Percentiles rank a stretch among this genome's conserved stretches.
Conservation (phyloP, 2,888 invertebrate genomes). For the Dicyrtomina minuta region DNA sequence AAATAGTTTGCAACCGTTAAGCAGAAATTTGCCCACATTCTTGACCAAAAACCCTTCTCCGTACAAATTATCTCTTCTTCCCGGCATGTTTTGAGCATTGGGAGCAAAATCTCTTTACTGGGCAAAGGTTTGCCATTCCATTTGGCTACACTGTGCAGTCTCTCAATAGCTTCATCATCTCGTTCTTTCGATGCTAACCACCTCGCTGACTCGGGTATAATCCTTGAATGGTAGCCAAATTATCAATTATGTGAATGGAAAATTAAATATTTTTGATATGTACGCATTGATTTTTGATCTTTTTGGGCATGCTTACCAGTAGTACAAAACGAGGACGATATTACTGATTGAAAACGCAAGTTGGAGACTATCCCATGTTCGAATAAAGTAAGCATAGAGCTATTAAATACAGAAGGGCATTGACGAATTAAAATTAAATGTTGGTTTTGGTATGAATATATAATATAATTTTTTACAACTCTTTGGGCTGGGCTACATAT, state of each 20-base stretch:
- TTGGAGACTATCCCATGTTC: slow-evolving; percentile 47
- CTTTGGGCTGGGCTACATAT: too few relatives aligned
- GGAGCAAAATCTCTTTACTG: slow-evolving; percentile 36
- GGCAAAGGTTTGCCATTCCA: slow-evolving; percentile 42
- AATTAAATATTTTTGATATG: background rate
- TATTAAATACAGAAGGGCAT: background rate
- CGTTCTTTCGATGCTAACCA: slow-evolving; percentile 49
- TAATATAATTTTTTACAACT: too few relatives aligned
- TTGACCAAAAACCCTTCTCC: slow-evolving; percentile 2
- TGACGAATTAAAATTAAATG: background rate
- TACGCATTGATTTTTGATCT: background rate
- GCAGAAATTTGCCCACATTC: background rate
- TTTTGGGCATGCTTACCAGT: slow-evolving; percentile 39
- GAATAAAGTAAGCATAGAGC: slow-evolving; percentile 41
- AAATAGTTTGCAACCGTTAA: slow-evolving; percentile 34
- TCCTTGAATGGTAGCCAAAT: too few relatives aligned
- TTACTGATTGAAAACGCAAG: slow-evolving; percentile 46
- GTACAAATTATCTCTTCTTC: background rate
- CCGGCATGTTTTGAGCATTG: slow-evolving; percentile 41
- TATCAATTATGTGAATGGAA: slow-evolving; percentile 4
- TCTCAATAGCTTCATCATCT: slow-evolving; percentile 42
- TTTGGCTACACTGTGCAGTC: slow-evolving; percentile 43
- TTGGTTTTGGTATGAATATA: too few relatives aligned
- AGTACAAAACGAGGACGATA: slow-evolving; percentile 37
- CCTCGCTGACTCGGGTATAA: slow-evolving; percentile 49